Evolutionary conservation across 2,797 vertebrate genomes (phyloP), one percentile per base, ranked within the genome.

Genomic region (Dromococcyx pavoninus): DNA sequence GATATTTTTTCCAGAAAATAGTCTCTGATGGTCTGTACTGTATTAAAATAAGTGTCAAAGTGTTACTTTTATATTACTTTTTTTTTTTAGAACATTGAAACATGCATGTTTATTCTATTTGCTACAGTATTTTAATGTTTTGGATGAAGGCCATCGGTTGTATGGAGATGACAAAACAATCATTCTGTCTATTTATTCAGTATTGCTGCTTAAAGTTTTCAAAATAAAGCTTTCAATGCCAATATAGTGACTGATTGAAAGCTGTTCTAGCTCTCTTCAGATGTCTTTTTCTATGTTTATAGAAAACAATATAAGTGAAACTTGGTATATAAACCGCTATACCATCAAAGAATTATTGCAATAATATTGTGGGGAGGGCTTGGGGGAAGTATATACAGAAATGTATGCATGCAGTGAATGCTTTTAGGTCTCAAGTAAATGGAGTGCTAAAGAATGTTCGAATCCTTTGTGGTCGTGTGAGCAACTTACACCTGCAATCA

Each of bases 101-200:
- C 76, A 30, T 96, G 97, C 97, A 96, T 96, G 96, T 97, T 95
- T 91, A 51, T 96, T 94, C 86, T 90, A 69, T 97, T 97, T 94
- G 95, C 94, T 96, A 71, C 96, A 97, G 97, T 96, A 94, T 97
- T 97, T 96, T 97, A 91, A 91, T 92, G 95, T 97, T 97, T 97
- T 94, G 94, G 94, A 96, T 97, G 96, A 97, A 97, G 96, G 96
- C 97, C 94, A 92, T 95, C 79, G 5, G 87, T 90, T 97, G 96
- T 97, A 95, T 96, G 94, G 95, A 97, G 92, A 96, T 95, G 97
- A 98, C 95, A 96, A 94, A 97, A 97, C 97, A 97, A 96, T 96
- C 95, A 93, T 94, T 95, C 95, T 97, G 88, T 96, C 97, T 98
- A 97, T 98, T 98, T 98, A 98, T 97, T 98, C 97, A 95, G 93